Base-by-base conservation (phyloP, 2,797 vertebrate species). In the Anguilla megastoma region DNA sequence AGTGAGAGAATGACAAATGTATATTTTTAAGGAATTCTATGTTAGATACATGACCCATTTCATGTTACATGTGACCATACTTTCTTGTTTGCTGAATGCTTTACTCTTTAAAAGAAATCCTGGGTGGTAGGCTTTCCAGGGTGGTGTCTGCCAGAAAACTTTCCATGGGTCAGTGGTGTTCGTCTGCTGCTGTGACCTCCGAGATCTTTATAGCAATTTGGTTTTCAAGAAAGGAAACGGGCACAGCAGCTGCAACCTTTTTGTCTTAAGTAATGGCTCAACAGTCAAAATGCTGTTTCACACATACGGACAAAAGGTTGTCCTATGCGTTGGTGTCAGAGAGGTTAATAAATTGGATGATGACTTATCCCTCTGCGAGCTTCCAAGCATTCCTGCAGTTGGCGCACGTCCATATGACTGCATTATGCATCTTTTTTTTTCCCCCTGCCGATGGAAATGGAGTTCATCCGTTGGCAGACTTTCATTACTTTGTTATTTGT, bases 291-390 rank as follows among this genome's bases (percentile, higher is more conserved):
- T 24, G 45, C 52, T 48, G 48, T 48, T 83, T 33, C 50, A 14
- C 45, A 83, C n/a, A 9, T n/a, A 48, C 21, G 41, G 21, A 18
- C 24, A 83, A 10, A 45, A 36, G 69, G 71, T 36, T 50, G 83
- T 80, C 82, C 86, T 58, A 41, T 58, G 86, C 79, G 66, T 90
- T 21, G 84, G 52, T 76, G 87, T 60, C 54, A 18, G 82, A 56
- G 76, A 45, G 89, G 87, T 91, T 90, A 88, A 89, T 89, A 90
- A 82, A 89, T 85, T 66, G 82, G 76, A 80, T 54, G 83, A 41
- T 52, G 10, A n/a, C 21, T 3, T 83, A 8, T 27, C 87, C 86
- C 83, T n/a, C 71, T 69, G 79, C 12, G 58, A 85, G 88, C 79
- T 45, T 33, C 16, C 6, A 14, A 7, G 41, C 14, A 27, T 56